Evolutionary conservation across 2,888 invertebrate genomes (phyloP).

Genomic region (Nowickia ferox): DNA sequence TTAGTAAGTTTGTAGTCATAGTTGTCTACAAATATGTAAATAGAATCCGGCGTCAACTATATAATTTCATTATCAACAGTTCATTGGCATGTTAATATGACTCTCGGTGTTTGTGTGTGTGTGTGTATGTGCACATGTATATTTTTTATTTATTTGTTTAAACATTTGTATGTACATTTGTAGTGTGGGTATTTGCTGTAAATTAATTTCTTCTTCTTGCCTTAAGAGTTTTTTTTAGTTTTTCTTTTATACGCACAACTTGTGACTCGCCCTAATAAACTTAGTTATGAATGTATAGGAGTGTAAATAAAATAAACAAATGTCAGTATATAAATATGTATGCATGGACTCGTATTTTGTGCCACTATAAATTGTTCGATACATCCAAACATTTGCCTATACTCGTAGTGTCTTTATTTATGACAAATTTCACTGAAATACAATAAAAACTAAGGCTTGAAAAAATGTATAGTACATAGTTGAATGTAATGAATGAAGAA

Average conservation of each 20-base stretch:
- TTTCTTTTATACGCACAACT: too few species aligned
- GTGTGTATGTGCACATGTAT: not conserved
- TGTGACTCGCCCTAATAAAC: too few species aligned
- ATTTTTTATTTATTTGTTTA: not conserved
- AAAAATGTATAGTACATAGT: slow-evolving; percentile 9
- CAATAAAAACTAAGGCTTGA: not conserved
- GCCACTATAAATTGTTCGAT: not conserved
- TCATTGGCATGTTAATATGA: slow-evolving; percentile 69
- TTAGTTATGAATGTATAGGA: not conserved
- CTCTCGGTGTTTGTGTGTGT: not conserved
- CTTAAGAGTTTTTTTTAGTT: too few species aligned
- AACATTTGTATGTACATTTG: not conserved
- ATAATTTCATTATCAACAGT: slow-evolving; percentile 80
- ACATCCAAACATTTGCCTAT: slow-evolving; percentile 6
- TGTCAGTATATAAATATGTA: not conserved
- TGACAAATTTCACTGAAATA: slow-evolving; percentile 16
- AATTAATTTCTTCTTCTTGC: too few species aligned
- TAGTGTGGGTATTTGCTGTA: not conserved
- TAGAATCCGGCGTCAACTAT: slow-evolving; percentile 75
- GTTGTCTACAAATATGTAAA: not conserved
- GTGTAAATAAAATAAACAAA: not conserved
- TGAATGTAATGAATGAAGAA: slow-evolving; percentile 35
- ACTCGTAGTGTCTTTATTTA: not conserved
- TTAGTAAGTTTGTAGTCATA: not conserved
- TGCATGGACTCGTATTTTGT: not conserved